Percentiles rank a stretch among this genome's conserved stretches.
phyloP scores from a whole-genome alignment of 2,113 vertebrate genomes.

The Nothoprocta perdicaria region DNA sequence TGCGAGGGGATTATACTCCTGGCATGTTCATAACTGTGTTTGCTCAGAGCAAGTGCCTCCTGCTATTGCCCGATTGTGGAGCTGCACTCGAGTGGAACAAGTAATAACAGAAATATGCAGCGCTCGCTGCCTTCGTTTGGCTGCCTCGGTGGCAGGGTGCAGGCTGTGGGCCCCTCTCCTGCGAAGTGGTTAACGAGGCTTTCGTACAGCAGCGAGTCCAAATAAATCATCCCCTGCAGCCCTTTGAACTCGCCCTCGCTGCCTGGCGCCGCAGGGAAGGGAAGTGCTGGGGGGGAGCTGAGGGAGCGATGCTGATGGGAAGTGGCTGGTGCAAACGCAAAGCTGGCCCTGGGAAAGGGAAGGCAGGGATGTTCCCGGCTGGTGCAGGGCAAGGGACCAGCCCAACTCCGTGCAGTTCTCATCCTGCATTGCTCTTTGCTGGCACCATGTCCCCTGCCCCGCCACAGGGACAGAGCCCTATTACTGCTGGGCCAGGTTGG shows the following conservation, averaged over 20 bases:
- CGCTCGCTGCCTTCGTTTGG: background rate
- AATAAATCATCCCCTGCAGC: background rate
- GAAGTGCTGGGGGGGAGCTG: background rate
- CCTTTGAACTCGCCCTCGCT: background rate
- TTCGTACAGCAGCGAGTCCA: background rate
- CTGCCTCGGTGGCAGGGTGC: background rate
- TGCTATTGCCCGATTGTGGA: background rate
- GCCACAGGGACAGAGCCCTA: background rate
- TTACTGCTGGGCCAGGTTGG: background rate
- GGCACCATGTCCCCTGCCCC: background rate
- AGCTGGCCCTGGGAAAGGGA: background rate
- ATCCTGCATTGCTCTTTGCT: background rate
- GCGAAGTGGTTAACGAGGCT: background rate
- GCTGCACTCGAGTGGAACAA: conserved; percentile 25
- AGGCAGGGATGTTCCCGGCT: background rate
- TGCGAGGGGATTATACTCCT: background rate
- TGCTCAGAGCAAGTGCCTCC: conserved; percentile 23
- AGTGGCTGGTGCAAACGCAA: background rate
- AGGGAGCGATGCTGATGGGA: accelerated
- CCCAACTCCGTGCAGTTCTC: too few species aligned
- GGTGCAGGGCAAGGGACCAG: background rate
- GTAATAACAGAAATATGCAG: conserved; percentile 6
- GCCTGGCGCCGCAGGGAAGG: background rate
- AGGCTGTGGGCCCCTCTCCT: background rate
- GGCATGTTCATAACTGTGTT: background rate